Conservation (phyloP, 2,113 vertebrate species). For the Brachyistius frenatus region DNA sequence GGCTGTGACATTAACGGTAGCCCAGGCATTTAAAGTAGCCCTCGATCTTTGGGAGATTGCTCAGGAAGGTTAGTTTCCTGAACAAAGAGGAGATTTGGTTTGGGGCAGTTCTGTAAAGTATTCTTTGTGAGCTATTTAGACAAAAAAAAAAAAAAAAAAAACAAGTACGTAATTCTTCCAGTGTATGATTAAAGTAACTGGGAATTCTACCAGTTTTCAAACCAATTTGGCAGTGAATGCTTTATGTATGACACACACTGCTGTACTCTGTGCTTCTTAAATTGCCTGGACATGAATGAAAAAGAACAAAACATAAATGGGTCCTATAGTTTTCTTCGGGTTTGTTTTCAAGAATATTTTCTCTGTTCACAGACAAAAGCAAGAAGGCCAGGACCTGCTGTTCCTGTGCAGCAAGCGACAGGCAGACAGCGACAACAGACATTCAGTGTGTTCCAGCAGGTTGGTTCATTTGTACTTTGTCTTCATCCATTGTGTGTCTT, state of each 20-base stretch:
- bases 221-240: not conserved
- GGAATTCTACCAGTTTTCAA: not conserved
- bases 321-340: not conserved
- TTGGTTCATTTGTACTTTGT: constrained; percentile 13
- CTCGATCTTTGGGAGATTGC: constrained; percentile 91
- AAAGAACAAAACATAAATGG: not conserved
- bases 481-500: not conserved
- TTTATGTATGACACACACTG: not conserved
- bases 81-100: not conserved
- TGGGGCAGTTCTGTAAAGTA: not conserved
- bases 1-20: constrained; percentile 92
- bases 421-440: constrained; percentile 52
- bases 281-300: not conserved
- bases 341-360: not conserved
- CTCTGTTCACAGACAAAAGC: constrained; percentile 79
- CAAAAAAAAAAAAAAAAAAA: no score
- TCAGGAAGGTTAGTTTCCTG: constrained; percentile 86
- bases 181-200: not conserved
- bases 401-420: constrained; percentile 70
- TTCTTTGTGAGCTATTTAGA: no score
- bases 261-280: not conserved
- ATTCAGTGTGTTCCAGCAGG: constrained; percentile 69
- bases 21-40: constrained; percentile 93
- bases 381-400: constrained; percentile 81
- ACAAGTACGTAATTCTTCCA: no score